A percentile compares a stretch with the other conserved stretches of the same genome.
Conservation (phyloP, 1,140 invertebrate species). For the Helicoverpa armigera region DNA sequence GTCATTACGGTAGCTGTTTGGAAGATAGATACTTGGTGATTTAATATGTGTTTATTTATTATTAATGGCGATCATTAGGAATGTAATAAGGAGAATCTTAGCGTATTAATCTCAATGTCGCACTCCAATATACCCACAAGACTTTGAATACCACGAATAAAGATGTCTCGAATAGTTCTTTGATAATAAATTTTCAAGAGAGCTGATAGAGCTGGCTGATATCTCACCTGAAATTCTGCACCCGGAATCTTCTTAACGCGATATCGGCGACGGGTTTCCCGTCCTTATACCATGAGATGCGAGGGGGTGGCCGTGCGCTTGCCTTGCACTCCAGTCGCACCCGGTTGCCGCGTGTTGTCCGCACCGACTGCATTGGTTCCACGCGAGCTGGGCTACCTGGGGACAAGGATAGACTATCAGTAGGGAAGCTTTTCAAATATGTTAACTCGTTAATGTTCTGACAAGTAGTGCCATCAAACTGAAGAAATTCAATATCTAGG, state of each 20-base stretch:
- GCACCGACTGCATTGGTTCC: conserved; percentile 76
- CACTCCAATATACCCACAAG: too few relatives aligned
- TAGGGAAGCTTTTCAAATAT: not conserved
- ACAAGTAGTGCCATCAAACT: too few relatives aligned
- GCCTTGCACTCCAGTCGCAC: conserved; percentile 90
- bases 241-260: conserved; percentile 84
- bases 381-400: conserved; percentile 78
- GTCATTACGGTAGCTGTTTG: conserved; percentile 58
- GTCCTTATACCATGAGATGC: conserved; percentile 92
- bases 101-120: not conserved
- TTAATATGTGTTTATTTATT: conserved; percentile 36
- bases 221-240: conserved; percentile 83
- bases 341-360: conserved; percentile 84
- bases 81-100: conserved; percentile 8
- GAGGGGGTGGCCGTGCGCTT: conserved; percentile 89
- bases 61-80: conserved; percentile 40
- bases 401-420: conserved; percentile 42
- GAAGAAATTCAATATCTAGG: too few relatives aligned
- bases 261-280: conserved; percentile 88
- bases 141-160: too few relatives aligned
- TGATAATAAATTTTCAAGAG: not conserved
- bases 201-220: too few relatives aligned
- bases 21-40: conserved; percentile 41
- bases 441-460: too few relatives aligned
- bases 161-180: too few relatives aligned